phyloP scores from a whole-genome alignment of 2,888 invertebrate genomes.

The Flexamia atlantica region DNA sequence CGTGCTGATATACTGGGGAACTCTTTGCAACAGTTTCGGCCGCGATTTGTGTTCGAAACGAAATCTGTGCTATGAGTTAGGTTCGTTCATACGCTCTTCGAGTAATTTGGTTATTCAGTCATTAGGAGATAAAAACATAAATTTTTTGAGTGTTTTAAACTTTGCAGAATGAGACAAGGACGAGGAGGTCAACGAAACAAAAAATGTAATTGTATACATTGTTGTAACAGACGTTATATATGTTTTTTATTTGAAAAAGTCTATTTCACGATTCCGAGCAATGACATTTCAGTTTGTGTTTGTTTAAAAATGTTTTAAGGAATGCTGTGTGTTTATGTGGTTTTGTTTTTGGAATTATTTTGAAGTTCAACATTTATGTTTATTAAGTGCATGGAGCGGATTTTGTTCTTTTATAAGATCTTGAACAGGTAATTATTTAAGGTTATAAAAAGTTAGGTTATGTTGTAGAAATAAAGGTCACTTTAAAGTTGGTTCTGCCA shows the following conservation, averaged over 20 bases:
- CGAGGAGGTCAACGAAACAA: slow-evolving; percentile 78
- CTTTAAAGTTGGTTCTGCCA: neutral
- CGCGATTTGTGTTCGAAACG: slow-evolving; percentile 64
- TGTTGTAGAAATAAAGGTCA: slow-evolving; percentile 18
- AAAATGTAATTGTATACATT: slow-evolving; percentile 75
- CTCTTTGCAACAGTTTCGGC: neutral
- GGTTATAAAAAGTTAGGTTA: slow-evolving; percentile 59
- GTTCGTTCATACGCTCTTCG: slow-evolving; percentile 65
- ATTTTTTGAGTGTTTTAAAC: slow-evolving; percentile 73
- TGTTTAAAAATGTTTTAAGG: slow-evolving; percentile 48
- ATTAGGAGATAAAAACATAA: slow-evolving; percentile 73
- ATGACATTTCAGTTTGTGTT: slow-evolving; percentile 58
- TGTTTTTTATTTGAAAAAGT: slow-evolving; percentile 50
- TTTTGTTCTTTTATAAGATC: slow-evolving; percentile 42
- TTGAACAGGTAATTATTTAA: slow-evolving; percentile 52
- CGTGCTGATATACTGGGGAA: neutral
- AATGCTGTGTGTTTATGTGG: slow-evolving; percentile 57
- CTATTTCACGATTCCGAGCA: slow-evolving; percentile 19
- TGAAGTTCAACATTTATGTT: slow-evolving; percentile 44
- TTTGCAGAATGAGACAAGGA: slow-evolving; percentile 78
- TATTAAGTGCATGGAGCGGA: slow-evolving; percentile 56
- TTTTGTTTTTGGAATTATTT: slow-evolving; percentile 40
- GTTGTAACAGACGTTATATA: slow-evolving; percentile 52
- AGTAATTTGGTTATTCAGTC: slow-evolving; percentile 68
- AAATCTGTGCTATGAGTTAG: slow-evolving; percentile 66